These are phyloP conservation scores for Drosophila tsacasi DNA, from an alignment of 1,140 invertebrate genomes.

Conservation along the genomic window DNA sequence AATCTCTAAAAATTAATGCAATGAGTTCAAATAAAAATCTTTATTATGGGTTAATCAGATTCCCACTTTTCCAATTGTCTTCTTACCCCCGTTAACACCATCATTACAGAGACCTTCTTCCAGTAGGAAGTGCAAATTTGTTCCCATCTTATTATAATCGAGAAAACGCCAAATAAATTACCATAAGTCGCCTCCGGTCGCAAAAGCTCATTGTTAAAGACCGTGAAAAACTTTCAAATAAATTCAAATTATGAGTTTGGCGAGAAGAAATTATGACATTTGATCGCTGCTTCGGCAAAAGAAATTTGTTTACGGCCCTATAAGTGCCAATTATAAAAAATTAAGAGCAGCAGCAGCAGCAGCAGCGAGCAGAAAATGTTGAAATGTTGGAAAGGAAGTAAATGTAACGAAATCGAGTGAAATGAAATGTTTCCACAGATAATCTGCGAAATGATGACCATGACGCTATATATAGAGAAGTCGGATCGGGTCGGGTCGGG, in stretches of 20 bases:
- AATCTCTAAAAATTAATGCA: background rate
- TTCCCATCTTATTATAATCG: slow-evolving; percentile 6
- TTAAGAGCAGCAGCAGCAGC: no score
- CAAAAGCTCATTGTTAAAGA: slow-evolving; percentile 33
- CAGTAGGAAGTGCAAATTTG: slow-evolving; percentile 34
- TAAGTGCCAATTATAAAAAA: slow-evolving; percentile 74
- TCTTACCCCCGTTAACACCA: slow-evolving; percentile 5
- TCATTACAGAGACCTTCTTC: slow-evolving; percentile 13
- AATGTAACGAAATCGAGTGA: slow-evolving; percentile 47
- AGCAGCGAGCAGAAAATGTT: slow-evolving; percentile 46
- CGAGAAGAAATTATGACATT: slow-evolving; percentile 72
- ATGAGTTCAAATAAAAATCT: slow-evolving; percentile 6
- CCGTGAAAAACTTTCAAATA: slow-evolving; percentile 45
- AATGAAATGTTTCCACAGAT: slow-evolving; percentile 57
- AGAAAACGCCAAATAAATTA: slow-evolving; percentile 32
- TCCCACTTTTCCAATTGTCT: slow-evolving; percentile 10
- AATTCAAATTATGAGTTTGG: slow-evolving; percentile 34
- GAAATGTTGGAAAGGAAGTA: slow-evolving; percentile 55
- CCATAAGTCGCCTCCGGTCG: slow-evolving; percentile 24
- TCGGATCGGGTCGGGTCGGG: slow-evolving; percentile 18
- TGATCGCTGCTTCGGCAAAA: slow-evolving; percentile 51
- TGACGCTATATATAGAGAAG: slow-evolving; percentile 65
- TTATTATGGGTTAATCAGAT: slow-evolving; percentile 9
- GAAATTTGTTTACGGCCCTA: slow-evolving; percentile 75
- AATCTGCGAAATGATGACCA: slow-evolving; percentile 78